Percentiles rank a stretch among this genome's conserved stretches.
Conservation (phyloP, 1,140 invertebrate genomes). For the Zaprionus africanus region DNA sequence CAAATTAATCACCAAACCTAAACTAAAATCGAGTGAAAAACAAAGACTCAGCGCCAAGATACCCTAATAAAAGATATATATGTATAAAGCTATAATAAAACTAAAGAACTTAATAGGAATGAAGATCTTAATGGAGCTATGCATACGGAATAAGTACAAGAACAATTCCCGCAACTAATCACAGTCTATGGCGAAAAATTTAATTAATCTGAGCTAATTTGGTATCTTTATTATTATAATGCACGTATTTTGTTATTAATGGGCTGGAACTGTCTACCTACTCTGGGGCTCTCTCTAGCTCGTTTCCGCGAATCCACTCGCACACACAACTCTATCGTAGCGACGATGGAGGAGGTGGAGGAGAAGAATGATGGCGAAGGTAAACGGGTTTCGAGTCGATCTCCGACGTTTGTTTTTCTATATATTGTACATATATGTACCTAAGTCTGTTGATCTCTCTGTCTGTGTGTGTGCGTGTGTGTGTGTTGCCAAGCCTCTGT, state of each 20-base stretch:
- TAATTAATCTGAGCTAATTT: constrained; percentile 4
- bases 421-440: background rate
- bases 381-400: constrained; percentile 56
- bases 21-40: constrained; percentile 24
- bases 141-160: background rate
- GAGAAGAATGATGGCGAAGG: constrained; percentile 62
- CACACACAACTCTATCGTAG: constrained; percentile 12
- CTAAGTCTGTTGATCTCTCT: constrained; percentile 7
- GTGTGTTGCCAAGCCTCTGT: constrained; percentile 24
- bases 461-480: constrained; percentile 27
- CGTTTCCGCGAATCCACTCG: constrained; percentile 3
- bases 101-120: background rate
- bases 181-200: background rate
- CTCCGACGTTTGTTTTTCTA: constrained; percentile 5
- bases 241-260: constrained; percentile 9
- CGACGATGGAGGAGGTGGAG: constrained; percentile 18
- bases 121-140: background rate
- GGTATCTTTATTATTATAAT: constrained; percentile 8
- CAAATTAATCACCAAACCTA: constrained; percentile 25
- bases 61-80: background rate
- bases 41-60: background rate
- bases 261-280: background rate
- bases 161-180: background rate
- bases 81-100: background rate
- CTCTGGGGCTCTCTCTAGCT: background rate